A percentile compares a stretch with the other conserved stretches of the same genome.
These are phyloP conservation scores for Pluvianellus socialis DNA, from an alignment of 2,113 vertebrate genomes.

Conservation along the genomic window DNA sequence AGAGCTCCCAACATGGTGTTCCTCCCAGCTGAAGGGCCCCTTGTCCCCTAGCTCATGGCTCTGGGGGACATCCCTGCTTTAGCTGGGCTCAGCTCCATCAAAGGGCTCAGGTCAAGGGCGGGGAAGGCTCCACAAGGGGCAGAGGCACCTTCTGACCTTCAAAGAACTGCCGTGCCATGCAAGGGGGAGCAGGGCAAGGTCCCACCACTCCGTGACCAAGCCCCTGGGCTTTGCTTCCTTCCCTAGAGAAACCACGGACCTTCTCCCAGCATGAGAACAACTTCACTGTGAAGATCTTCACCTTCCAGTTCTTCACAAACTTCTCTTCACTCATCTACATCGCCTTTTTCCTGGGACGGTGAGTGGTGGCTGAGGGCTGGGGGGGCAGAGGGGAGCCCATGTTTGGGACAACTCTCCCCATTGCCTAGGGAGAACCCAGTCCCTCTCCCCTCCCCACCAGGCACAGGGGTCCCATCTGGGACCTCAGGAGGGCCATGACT, in stretches of 20 bases:
- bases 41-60: not conserved
- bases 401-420: not conserved
- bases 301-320: slow-evolving; percentile 91
- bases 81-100: not conserved
- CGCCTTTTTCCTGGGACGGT: slow-evolving; percentile 95
- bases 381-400: not conserved
- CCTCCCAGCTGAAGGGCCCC: not conserved
- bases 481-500: not conserved
- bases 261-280: slow-evolving; percentile 81
- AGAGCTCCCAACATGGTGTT: not conserved
- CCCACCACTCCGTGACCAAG: not conserved
- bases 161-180: not conserved
- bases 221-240: not conserved
- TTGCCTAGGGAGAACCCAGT: not conserved
- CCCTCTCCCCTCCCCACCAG: not conserved
- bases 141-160: not conserved
- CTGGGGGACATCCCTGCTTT: not conserved
- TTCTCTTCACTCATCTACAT: slow-evolving; percentile 94
- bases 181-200: not conserved
- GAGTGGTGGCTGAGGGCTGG: not conserved
- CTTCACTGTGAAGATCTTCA: slow-evolving; percentile 92
- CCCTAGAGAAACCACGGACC: slow-evolving; percentile 84
- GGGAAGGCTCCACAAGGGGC: not conserved
- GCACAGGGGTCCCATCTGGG: not conserved
- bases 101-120: not conserved